phyloP scores from a whole-genome alignment of 23 tunicate species.

The Halocynthia roretzi region DNA sequence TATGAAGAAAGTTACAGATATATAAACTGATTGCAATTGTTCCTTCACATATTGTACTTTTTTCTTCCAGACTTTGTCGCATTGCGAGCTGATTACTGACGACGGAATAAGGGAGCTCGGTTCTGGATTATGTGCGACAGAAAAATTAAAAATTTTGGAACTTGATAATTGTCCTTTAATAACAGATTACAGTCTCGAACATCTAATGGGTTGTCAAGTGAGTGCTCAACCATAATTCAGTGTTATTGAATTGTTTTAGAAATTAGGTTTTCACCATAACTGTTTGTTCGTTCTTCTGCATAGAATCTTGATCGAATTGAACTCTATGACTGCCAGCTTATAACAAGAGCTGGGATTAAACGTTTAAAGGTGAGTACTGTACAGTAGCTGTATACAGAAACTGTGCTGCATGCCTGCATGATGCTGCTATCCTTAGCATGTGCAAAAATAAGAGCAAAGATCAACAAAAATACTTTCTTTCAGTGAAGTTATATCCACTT shows the following conservation, averaged over 20 bases:
- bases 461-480: no score
- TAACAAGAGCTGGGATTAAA: conserved; percentile 58
- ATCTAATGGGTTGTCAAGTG: conserved; percentile 70
- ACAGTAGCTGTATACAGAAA: background rate
- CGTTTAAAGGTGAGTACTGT: conserved; percentile 47
- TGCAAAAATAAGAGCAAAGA: no score
- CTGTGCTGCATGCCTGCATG: no score
- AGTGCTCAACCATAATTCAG: background rate
- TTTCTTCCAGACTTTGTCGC: conserved; percentile 82
- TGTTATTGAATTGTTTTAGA: background rate
- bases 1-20: no score
- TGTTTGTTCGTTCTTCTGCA: background rate
- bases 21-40: background rate
- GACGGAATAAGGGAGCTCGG: conserved; percentile 85
- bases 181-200: conserved; percentile 65
- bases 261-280: background rate
- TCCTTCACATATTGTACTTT: background rate
- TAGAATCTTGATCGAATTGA: conserved; percentile 79
- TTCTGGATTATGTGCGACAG: conserved; percentile 45
- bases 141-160: conserved; percentile 62
- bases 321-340: conserved; percentile 88
- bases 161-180: conserved; percentile 92
- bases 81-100: conserved; percentile 90
- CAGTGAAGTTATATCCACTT: no score
- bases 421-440: no score